These are phyloP conservation scores for Yasuhikotakia modesta DNA, from an alignment of 2,797 vertebrate species.

Conservation along the genomic window DNA sequence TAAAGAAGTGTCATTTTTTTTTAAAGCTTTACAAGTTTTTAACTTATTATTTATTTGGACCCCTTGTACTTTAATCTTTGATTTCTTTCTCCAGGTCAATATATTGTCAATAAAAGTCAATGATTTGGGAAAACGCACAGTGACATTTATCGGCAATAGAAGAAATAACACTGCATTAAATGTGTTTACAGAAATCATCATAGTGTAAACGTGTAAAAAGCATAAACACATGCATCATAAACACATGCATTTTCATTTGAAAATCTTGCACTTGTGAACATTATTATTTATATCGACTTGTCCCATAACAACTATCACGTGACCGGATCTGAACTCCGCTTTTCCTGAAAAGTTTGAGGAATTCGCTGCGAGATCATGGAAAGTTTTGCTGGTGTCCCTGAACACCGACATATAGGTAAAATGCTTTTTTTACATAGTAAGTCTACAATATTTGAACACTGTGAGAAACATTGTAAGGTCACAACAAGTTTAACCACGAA, in stretches of 20 bases:
- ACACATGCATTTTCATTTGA: not conserved
- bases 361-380: not conserved
- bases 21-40: too few relatives aligned
- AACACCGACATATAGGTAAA: constrained; percentile 30
- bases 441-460: not conserved
- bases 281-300: not conserved
- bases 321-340: not conserved
- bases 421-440: not conserved
- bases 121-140: not conserved
- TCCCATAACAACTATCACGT: not conserved
- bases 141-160: constrained; percentile 36
- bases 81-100: too few relatives aligned
- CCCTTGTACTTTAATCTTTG: too few relatives aligned
- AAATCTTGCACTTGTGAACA: not conserved
- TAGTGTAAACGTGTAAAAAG: not conserved
- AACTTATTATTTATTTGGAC: too few relatives aligned
- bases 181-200: too few relatives aligned
- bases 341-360: not conserved
- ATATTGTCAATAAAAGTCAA: too few relatives aligned
- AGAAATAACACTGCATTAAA: not conserved
- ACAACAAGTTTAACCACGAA: not conserved
- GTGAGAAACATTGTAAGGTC: not conserved
- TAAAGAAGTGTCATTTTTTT: too few relatives aligned
- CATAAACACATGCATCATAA: not conserved
- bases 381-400: not conserved